Evolutionary conservation across 23 tunicate species (phyloP).

Genomic region (Ascidia mentula): DNA sequence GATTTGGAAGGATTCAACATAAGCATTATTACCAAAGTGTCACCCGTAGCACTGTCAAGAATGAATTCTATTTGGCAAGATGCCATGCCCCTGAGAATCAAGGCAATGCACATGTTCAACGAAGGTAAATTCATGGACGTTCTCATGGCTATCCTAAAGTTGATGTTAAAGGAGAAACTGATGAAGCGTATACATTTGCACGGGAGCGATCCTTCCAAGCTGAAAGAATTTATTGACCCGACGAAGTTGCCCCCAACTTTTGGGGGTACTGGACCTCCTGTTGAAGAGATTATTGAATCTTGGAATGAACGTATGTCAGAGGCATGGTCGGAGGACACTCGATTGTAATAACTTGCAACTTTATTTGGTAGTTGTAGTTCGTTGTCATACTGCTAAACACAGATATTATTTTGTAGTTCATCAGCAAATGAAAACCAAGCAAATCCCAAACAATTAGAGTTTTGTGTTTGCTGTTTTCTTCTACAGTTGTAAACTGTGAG

Average conservation of each 20-base stretch:
- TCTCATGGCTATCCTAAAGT: constrained; percentile 22
- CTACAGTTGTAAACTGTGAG: too few relatives aligned
- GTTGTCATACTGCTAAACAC: too few relatives aligned
- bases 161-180: constrained; percentile 16
- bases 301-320: constrained; percentile 5
- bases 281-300: neutral
- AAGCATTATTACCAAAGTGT: neutral
- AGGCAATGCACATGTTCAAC: constrained; percentile 38
- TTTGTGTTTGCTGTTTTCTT: too few relatives aligned
- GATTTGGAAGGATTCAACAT: constrained; percentile 13
- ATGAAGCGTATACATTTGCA: constrained; percentile 12
- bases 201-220: neutral
- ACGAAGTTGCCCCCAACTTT: constrained; percentile 46
- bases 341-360: too few relatives aligned
- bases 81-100: constrained; percentile 63
- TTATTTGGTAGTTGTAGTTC: too few relatives aligned
- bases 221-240: constrained; percentile 15
- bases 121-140: constrained; percentile 36
- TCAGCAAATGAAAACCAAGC: too few relatives aligned
- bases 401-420: too few relatives aligned
- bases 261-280: constrained; percentile 61
- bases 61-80: constrained; percentile 34
- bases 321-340: constrained; percentile 57
- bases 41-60: constrained; percentile 16
- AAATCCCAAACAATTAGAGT: too few relatives aligned